Evolutionary conservation across 2,888 invertebrate species (phyloP).

Genomic region (Callosobruchus maculatus): DNA sequence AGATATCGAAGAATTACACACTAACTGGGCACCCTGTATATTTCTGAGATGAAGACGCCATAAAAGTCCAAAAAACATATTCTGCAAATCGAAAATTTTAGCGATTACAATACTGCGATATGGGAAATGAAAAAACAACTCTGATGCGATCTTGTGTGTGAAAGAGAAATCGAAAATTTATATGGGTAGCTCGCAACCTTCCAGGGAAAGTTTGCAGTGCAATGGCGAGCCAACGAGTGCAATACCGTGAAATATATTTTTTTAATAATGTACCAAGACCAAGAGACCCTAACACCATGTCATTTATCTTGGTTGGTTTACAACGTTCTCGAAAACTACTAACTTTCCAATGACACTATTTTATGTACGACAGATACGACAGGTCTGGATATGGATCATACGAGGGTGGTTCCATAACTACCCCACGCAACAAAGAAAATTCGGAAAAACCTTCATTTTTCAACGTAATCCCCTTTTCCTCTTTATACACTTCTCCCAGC

Average conservation of each 20-base stretch:
- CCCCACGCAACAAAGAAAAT: no score
- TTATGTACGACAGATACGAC: neutral
- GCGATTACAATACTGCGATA: no score
- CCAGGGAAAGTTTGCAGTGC: neutral
- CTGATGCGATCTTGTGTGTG: neutral
- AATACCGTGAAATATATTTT: neutral
- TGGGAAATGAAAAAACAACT: neutral
- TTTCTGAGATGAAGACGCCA: no score
- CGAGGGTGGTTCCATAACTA: no score
- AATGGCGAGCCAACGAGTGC: neutral
- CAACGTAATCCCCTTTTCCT: no score
- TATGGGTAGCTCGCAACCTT: neutral
- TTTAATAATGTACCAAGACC: neutral
- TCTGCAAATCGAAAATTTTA: no score
- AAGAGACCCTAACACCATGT: neutral
- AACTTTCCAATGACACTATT: neutral
- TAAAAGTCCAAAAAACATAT: no score
- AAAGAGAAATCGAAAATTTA: neutral
- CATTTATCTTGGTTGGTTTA: neutral
- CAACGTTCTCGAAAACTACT: neutral
- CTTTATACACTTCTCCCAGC: no score
- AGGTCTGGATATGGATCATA: neutral
- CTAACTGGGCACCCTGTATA: no score
- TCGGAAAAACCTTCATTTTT: no score
- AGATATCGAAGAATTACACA: no score